Percentiles rank a stretch among this genome's conserved stretches.
Evolutionary conservation across 2,797 vertebrate genomes (phyloP).

Genomic region (Megalops cyprinoides): DNA sequence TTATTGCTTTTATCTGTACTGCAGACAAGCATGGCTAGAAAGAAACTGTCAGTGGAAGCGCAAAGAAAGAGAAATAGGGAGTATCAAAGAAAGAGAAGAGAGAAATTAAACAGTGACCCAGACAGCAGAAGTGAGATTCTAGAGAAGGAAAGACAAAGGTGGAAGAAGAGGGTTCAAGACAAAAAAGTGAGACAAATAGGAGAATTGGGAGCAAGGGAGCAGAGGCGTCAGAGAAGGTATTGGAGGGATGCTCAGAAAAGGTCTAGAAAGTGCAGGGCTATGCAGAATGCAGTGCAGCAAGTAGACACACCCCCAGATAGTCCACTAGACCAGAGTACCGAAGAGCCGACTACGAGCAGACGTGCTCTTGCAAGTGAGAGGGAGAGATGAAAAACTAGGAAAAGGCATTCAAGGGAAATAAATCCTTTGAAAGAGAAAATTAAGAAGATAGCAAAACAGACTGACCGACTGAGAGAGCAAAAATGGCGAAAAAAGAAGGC

Average conservation of each 20-base stretch:
- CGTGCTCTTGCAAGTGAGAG: too few relatives aligned
- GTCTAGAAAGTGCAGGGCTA: constrained; percentile 20
- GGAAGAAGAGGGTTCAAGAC: constrained; percentile 35
- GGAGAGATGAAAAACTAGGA: too few relatives aligned
- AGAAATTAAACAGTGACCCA: constrained; percentile 29
- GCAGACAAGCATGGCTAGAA: constrained; percentile 31
- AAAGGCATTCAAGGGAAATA: too few relatives aligned
- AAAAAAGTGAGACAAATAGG: constrained; percentile 27
- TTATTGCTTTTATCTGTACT: constrained; percentile 23
- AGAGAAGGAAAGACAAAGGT: constrained; percentile 33
- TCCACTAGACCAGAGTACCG: constrained; percentile 13
- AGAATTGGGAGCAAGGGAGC: constrained; percentile 25
- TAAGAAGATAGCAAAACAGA: too few relatives aligned
- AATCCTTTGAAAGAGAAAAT: too few relatives aligned
- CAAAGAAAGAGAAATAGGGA: constrained; percentile 24
- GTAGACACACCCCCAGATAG: constrained; percentile 26
- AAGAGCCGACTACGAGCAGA: too few relatives aligned
- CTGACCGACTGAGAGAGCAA: too few relatives aligned
- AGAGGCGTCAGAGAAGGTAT: constrained; percentile 23
- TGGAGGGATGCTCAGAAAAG: constrained; percentile 27
- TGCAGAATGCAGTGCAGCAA: constrained; percentile 30
- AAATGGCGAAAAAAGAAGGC: not conserved
- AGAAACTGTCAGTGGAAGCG: constrained; percentile 30
- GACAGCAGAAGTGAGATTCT: constrained; percentile 9
- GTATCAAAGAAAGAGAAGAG: constrained; percentile 30